Conservation (phyloP, 2,797 vertebrate genomes). For the Sebastes cheni region DNA sequence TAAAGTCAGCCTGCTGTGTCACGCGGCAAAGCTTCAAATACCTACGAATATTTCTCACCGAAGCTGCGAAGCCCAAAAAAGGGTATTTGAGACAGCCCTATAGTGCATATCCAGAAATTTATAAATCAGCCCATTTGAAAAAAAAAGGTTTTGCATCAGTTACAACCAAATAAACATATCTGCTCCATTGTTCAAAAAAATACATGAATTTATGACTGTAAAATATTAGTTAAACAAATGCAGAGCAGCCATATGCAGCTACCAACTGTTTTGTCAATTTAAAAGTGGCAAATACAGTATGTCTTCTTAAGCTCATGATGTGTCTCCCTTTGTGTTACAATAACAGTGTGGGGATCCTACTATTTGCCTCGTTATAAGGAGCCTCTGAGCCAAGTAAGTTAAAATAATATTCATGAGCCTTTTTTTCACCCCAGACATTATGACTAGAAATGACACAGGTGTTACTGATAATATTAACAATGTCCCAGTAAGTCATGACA, state of each 20-base stretch:
- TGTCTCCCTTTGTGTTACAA: not conserved
- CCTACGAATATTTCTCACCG: too few relatives aligned
- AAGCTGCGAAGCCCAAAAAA: too few relatives aligned
- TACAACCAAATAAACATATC: not conserved
- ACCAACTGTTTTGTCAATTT: not conserved
- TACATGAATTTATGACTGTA: not conserved
- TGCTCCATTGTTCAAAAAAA: not conserved
- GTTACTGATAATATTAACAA: not conserved
- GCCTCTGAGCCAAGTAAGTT: not conserved
- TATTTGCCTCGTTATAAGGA: not conserved
- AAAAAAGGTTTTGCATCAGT: not conserved
- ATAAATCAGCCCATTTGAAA: not conserved
- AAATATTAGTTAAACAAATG: not conserved
- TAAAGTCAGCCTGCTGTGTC: too few relatives aligned
- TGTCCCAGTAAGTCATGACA: not conserved
- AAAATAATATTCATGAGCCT: not conserved
- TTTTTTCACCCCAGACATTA: not conserved
- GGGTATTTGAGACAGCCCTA: too few relatives aligned
- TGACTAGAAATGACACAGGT: not conserved
- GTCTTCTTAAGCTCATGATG: not conserved
- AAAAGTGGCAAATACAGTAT: not conserved
- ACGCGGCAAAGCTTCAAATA: too few relatives aligned
- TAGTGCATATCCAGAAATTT: too few relatives aligned
- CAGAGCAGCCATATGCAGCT: not conserved
- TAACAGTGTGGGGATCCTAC: not conserved